Percentiles rank a stretch among this genome's conserved stretches.
phyloP scores from a whole-genome alignment of 2,888 invertebrate species.

The Orgyia antiqua region DNA sequence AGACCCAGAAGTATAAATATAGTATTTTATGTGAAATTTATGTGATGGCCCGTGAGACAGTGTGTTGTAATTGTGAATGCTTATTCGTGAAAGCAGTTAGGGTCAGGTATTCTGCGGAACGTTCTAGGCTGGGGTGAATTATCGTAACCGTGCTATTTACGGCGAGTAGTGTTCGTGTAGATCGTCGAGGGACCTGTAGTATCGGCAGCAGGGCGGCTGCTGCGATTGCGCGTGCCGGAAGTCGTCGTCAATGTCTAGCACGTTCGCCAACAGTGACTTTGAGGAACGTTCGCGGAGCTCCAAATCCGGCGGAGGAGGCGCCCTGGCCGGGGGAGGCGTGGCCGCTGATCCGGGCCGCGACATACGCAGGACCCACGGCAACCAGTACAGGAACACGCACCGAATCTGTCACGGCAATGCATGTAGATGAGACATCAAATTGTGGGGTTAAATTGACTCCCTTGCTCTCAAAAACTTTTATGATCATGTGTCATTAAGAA shows the following conservation, averaged over 20 bases:
- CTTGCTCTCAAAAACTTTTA: too few relatives aligned
- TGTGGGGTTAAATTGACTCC: too few relatives aligned
- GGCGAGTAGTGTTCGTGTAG: constrained; percentile 79
- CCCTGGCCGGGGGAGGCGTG: constrained; percentile 81
- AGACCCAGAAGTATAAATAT: constrained; percentile 48
- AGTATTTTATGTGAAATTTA: constrained; percentile 33
- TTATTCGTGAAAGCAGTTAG: constrained; percentile 50
- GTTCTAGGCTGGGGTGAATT: constrained; percentile 70
- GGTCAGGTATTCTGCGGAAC: constrained; percentile 72
- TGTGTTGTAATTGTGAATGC: constrained; percentile 30
- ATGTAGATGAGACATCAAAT: too few relatives aligned
- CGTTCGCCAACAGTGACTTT: constrained; percentile 96
- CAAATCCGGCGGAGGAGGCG: constrained; percentile 88
- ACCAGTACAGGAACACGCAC: constrained; percentile 96
- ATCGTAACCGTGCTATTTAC: constrained; percentile 77
- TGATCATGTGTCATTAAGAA: too few relatives aligned
- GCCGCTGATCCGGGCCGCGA: constrained; percentile 82
- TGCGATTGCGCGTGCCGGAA: constrained; percentile 89
- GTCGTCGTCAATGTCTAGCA: constrained; percentile 98
- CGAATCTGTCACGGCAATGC: constrained; percentile 84
- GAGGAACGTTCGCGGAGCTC: constrained; percentile 94
- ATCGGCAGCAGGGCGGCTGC: constrained; percentile 85
- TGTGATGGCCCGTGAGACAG: constrained; percentile 28
- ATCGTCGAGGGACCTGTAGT: constrained; percentile 85
- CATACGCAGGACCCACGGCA: constrained; percentile 98